Conservation (phyloP, 2,888 invertebrate species). For the Nomada hirtipes region DNA sequence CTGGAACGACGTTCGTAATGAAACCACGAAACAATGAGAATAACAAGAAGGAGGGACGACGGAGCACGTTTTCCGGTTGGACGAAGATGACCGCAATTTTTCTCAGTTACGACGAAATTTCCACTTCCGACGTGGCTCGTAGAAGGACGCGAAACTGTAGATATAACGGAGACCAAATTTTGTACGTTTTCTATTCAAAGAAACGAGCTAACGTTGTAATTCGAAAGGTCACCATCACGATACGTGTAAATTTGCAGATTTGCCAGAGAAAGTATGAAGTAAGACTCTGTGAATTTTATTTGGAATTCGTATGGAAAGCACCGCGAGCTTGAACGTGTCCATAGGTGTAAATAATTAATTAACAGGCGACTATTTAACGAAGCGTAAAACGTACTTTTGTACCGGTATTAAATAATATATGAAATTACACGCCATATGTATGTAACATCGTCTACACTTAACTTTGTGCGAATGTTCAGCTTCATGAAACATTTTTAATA, state of each 20-base stretch:
- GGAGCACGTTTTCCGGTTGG: not conserved
- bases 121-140: not conserved
- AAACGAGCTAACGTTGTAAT: not conserved
- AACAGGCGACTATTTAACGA: not conserved
- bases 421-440: not conserved
- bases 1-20: not conserved
- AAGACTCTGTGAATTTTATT: not conserved
- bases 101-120: conserved; percentile 12
- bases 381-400: conserved; percentile 23
- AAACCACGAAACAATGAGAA: conserved; percentile 7
- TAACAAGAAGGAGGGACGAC: not conserved
- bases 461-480: not conserved
- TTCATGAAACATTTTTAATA: not conserved
- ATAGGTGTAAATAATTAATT: conserved; percentile 8
- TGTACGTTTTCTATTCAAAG: conserved; percentile 19
- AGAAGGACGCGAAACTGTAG: not conserved
- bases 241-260: no score
- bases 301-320: not conserved
- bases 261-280: no score
- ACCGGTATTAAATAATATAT: not conserved
- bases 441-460: not conserved
- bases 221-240: not conserved
- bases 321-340: not conserved
- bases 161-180: conserved; percentile 20
- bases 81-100: not conserved